Evolutionary conservation across 2,888 invertebrate species (phyloP).

Genomic region (Achlya flavicornis): DNA sequence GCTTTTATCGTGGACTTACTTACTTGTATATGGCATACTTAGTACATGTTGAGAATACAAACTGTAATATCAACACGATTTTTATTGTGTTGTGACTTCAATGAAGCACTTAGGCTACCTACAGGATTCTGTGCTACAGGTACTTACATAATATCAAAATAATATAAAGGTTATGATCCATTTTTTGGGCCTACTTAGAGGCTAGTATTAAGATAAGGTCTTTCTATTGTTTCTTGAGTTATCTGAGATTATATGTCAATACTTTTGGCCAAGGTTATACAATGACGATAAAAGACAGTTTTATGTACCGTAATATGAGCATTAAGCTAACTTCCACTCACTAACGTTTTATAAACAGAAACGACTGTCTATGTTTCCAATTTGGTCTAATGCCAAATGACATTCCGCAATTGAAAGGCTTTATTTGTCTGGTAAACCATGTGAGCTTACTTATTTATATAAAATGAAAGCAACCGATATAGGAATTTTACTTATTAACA

Average conservation of each 20-base stretch:
- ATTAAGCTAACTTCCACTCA: background rate
- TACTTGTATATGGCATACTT: constrained; percentile 43
- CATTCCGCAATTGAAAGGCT: constrained; percentile 45
- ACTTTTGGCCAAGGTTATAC: too few species aligned
- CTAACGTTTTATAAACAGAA: constrained; percentile 3
- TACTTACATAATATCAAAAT: too few species aligned
- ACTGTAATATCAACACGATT: constrained; percentile 33
- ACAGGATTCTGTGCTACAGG: too few species aligned
- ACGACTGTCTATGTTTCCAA: constrained; percentile 35
- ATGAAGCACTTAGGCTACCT: too few species aligned
- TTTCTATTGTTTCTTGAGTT: too few species aligned
- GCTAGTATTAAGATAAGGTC: too few species aligned
- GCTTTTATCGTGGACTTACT: constrained; percentile 39
- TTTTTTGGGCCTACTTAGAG: background rate
- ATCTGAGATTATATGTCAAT: too few species aligned
- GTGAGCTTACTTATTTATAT: constrained; percentile 14
- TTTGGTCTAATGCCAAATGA: constrained; percentile 56
- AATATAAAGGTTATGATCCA: background rate
- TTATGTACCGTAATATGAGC: background rate
- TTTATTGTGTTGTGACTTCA: too few species aligned
- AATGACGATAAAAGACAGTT: background rate
- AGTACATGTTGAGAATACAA: constrained; percentile 43
- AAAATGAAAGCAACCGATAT: constrained; percentile 18
- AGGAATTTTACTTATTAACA: too few species aligned
- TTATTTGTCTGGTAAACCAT: constrained; percentile 28